Percentiles rank a stretch among this genome's conserved stretches.
Evolutionary conservation across 2,888 invertebrate species (phyloP).

Genomic region (Oscheius sp.): DNA sequence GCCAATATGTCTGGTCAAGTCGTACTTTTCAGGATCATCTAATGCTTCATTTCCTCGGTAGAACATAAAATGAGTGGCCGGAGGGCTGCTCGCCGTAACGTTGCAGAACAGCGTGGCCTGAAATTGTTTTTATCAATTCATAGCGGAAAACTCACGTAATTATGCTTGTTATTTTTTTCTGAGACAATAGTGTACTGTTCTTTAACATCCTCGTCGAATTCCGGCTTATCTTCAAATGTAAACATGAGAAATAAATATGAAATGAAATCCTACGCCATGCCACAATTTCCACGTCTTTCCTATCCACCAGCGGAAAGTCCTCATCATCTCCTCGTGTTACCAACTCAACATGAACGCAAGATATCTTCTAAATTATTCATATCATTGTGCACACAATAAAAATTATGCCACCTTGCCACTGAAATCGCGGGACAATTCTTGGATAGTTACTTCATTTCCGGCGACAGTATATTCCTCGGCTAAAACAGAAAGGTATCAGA

Average conservation of each 20-base stretch:
- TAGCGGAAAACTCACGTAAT: not conserved
- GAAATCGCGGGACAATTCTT: slow-evolving; percentile 25
- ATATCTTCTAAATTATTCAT: slow-evolving; percentile 37
- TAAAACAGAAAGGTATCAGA: not conserved
- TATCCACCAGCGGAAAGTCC: slow-evolving; percentile 52
- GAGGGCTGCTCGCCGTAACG: slow-evolving; percentile 63
- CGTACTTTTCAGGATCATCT: slow-evolving; percentile 52
- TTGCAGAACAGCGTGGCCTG: slow-evolving; percentile 60
- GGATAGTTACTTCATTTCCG: slow-evolving; percentile 34
- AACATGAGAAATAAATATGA: not conserved
- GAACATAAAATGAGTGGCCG: slow-evolving; percentile 60
- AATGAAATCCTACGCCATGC: slow-evolving; percentile 56
- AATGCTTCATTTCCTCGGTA: slow-evolving; percentile 55
- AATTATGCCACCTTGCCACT: slow-evolving; percentile 10
- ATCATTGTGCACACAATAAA: too few species aligned
- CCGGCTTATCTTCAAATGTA: slow-evolving; percentile 49
- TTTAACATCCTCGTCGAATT: slow-evolving; percentile 53
- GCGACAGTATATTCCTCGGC: slow-evolving; percentile 22
- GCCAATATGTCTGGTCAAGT: slow-evolving; percentile 51
- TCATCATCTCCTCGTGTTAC: slow-evolving; percentile 38
- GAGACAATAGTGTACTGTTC: slow-evolving; percentile 57
- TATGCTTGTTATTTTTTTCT: slow-evolving; percentile 7
- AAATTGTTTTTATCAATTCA: not conserved
- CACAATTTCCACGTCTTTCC: slow-evolving; percentile 59
- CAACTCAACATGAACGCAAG: slow-evolving; percentile 52